A percentile compares a stretch with the other conserved stretches of the same genome.
Conservation (phyloP, 2,113 vertebrate genomes). For the Proteles cristata region DNA sequence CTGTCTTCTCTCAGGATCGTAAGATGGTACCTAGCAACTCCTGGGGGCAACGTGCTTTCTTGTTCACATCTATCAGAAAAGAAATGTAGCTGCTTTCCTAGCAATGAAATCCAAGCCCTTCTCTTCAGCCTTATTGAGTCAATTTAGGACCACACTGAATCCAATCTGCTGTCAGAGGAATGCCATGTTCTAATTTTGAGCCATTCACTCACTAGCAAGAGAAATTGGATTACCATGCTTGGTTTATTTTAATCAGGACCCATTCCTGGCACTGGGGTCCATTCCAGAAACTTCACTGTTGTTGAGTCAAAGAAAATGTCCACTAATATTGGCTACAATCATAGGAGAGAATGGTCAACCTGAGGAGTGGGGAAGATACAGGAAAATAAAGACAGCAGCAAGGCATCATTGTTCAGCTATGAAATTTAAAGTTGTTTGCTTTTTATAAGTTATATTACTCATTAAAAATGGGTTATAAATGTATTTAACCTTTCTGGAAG, state of each 20-base stretch:
- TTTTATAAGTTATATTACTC: not conserved
- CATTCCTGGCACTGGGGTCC: not conserved
- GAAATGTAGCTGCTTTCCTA: not conserved
- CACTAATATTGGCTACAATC: not conserved
- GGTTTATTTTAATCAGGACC: slow-evolving; percentile 1
- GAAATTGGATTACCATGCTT: not conserved
- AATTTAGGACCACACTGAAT: not conserved
- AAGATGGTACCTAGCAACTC: not conserved
- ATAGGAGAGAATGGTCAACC: not conserved
- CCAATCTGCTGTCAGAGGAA: not conserved
- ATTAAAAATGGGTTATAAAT: slow-evolving; percentile 43
- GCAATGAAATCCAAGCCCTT: not conserved
- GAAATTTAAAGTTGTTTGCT: not conserved
- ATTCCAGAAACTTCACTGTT: not conserved
- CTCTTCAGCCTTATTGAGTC: not conserved
- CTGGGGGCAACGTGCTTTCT: not conserved
- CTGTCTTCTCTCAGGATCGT: not conserved
- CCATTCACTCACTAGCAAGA: not conserved
- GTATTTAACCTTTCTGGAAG: not conserved
- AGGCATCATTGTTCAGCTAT: not conserved
- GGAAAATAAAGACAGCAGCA: not conserved
- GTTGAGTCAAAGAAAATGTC: not conserved
- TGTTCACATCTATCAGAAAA: not conserved
- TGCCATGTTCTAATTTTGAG: slow-evolving; percentile 25
- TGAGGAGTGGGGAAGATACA: not conserved